phyloP scores from a whole-genome alignment of 2,888 invertebrate genomes.

The Limnephilus auricula region DNA sequence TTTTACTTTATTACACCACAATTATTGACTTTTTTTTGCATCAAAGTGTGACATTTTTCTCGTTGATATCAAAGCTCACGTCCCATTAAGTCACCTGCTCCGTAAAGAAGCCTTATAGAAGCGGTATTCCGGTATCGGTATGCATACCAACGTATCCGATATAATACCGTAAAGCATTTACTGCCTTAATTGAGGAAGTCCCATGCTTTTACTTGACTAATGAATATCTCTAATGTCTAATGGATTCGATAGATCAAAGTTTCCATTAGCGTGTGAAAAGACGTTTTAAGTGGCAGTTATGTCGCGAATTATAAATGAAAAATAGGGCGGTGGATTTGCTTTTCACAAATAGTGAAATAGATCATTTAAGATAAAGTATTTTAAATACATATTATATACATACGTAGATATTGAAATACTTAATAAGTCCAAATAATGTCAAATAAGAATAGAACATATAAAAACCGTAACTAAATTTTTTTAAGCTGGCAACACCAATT shows the following conservation, averaged over 20 bases:
- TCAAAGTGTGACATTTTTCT: neutral
- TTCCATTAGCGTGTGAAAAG: slow-evolving; percentile 11
- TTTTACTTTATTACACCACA: neutral
- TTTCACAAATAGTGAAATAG: neutral
- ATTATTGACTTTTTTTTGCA: neutral
- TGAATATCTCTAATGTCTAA: slow-evolving; percentile 21
- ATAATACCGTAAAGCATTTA: neutral
- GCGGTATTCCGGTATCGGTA: neutral
- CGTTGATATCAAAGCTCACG: neutral
- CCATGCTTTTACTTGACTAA: slow-evolving; percentile 3
- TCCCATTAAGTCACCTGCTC: neutral
- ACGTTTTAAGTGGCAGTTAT: slow-evolving; percentile 2
- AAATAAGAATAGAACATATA: no score
- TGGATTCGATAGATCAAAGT: slow-evolving; percentile 24
- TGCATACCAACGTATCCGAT: neutral
- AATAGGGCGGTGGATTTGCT: neutral
- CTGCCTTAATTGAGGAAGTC: slow-evolving; percentile 20
- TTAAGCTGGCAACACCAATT: no score
- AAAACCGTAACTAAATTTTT: no score
- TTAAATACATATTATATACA: no score
- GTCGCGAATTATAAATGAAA: neutral
- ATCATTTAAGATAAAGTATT: neutral
- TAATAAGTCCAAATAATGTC: no score
- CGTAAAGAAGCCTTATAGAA: neutral
- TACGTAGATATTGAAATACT: no score